Evolutionary conservation across 2,797 vertebrate species (phyloP).

Genomic region (Myotis daubentonii): DNA sequence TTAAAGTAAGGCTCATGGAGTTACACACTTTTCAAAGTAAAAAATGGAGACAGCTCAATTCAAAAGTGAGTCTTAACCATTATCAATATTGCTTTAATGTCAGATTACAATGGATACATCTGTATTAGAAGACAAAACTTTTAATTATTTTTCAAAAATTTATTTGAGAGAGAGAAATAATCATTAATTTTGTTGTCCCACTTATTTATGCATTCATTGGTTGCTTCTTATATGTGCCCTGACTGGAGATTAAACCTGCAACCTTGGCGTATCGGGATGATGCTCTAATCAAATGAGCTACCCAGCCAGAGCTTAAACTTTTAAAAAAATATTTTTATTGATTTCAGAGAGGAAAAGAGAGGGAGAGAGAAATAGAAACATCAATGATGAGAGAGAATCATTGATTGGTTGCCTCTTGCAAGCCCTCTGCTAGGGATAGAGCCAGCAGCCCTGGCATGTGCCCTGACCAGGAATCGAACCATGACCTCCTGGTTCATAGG

Average conservation of each 20-base stretch:
- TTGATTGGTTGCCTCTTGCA: background rate
- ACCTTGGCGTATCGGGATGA: background rate
- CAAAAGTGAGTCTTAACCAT: background rate
- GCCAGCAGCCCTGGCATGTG: background rate
- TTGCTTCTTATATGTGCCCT: background rate
- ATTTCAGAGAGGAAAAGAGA: background rate
- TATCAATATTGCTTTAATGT: background rate
- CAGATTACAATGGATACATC: background rate
- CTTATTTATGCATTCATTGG: background rate
- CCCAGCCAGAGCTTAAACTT: background rate
- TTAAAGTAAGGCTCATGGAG: background rate
- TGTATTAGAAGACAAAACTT: background rate
- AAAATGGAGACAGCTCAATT: background rate
- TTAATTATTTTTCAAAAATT: background rate
- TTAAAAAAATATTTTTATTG: background rate
- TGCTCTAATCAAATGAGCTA: background rate
- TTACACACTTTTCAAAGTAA: background rate
- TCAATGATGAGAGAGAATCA: background rate
- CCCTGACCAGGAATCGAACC: background rate
- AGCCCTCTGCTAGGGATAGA: background rate
- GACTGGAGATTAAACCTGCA: background rate
- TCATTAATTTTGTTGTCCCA: background rate
- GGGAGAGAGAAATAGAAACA: background rate
- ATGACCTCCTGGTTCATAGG: background rate
- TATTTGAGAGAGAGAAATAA: background rate